Evolutionary conservation across 2,888 invertebrate species (phyloP).

Genomic region (Lithophane ornitopus): DNA sequence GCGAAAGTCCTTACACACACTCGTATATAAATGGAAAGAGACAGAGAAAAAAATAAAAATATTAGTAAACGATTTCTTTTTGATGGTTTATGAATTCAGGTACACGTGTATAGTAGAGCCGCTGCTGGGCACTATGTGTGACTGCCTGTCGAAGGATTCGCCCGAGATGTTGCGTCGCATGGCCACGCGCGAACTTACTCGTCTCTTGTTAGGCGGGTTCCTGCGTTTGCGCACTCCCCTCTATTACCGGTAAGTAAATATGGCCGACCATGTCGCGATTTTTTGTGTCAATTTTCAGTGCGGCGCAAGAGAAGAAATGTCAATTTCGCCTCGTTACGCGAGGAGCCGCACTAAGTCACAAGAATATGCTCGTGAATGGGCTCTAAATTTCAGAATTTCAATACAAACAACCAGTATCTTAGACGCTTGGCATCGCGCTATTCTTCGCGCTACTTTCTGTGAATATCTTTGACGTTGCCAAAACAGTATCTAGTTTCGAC

Average conservation of each 20-base stretch:
- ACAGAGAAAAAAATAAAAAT: no score
- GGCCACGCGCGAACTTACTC: conserved; percentile 92
- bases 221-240: conserved; percentile 93
- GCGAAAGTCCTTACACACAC: no score
- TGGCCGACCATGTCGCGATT: not conserved
- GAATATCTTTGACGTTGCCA: not conserved
- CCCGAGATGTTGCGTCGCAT: conserved; percentile 91
- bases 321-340: no score
- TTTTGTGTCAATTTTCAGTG: not conserved
- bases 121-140: conserved; percentile 91
- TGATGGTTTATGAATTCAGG: conserved; percentile 75
- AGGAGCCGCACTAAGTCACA: no score
- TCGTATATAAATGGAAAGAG: no score
- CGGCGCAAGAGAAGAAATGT: not conserved
- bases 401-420: not conserved
- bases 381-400: not conserved
- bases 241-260: conserved; percentile 88
- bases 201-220: conserved; percentile 93
- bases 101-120: conserved; percentile 93
- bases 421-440: not conserved
- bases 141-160: conserved; percentile 90
- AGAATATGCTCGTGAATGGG: no score
- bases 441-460: not conserved
- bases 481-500: not conserved
- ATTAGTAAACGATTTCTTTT: not conserved